Conservation (phyloP, 2,797 vertebrate genomes). For the Rhincodon typus region DNA sequence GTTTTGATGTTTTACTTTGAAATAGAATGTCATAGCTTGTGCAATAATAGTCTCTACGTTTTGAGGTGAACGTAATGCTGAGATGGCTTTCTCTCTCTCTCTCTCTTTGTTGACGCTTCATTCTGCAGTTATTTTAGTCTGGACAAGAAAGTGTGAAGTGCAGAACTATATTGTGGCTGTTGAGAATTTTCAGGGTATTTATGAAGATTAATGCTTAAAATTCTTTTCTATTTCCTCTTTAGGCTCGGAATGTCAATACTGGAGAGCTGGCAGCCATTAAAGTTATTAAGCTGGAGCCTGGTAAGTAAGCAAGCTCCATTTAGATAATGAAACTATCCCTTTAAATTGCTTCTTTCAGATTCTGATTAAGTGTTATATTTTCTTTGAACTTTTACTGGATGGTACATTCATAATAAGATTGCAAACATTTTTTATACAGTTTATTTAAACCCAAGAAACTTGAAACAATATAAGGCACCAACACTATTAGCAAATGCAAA, state of each 20-base stretch:
- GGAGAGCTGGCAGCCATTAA: slow-evolving; percentile 96
- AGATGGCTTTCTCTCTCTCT: background rate
- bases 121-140: background rate
- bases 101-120: background rate
- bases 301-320: slow-evolving; percentile 57
- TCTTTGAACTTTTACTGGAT: background rate
- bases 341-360: background rate
- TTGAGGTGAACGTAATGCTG: background rate
- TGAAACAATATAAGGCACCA: background rate
- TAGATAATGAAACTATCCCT: background rate
- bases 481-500: background rate
- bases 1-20: background rate
- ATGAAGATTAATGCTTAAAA: background rate
- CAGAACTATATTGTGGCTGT: background rate
- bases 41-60: background rate
- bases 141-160: background rate
- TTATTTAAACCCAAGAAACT: background rate
- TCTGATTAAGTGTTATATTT: no score
- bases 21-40: background rate
- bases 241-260: slow-evolving; percentile 97
- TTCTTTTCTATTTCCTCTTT: slow-evolving; percentile 42
- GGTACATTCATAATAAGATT: background rate
- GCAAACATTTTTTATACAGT: background rate
- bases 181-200: background rate
- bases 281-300: slow-evolving; percentile 98